phyloP scores from a whole-genome alignment of 2,113 vertebrate genomes.

The Potamarius usumacintae region DNA sequence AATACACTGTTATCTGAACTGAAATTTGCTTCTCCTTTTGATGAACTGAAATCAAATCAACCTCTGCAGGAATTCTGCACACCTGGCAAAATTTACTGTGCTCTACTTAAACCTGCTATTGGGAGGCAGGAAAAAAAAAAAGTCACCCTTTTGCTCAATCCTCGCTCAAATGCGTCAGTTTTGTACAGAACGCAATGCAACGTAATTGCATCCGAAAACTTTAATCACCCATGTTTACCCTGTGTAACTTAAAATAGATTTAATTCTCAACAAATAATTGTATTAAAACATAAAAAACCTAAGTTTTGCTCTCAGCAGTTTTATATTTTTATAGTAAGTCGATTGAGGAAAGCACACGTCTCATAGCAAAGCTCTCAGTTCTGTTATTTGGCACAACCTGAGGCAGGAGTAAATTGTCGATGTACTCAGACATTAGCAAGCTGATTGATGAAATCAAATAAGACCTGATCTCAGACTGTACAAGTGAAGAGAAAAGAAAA shows the following conservation, averaged over 20 bases:
- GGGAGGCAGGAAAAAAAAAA: background rate
- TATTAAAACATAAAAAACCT: background rate
- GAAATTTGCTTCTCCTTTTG: background rate
- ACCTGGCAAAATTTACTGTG: too few relatives aligned
- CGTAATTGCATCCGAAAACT: background rate
- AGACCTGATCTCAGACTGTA: background rate
- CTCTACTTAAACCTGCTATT: background rate
- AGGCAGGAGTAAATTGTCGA: background rate
- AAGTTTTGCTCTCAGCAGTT: too few relatives aligned
- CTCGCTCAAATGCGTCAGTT: background rate
- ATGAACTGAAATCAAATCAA: background rate
- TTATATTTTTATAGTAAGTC: background rate
- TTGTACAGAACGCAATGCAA: background rate
- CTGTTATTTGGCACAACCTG: background rate
- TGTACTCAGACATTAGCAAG: background rate
- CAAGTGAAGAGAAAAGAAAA: slow-evolving; percentile 4
- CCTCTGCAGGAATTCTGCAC: background rate
- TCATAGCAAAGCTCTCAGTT: background rate
- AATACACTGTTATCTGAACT: background rate
- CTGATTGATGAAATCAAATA: background rate
- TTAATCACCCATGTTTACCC: background rate
- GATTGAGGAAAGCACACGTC: background rate
- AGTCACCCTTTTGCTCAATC: background rate
- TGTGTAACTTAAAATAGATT: background rate
- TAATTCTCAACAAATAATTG: background rate